phyloP scores from a whole-genome alignment of 1,140 invertebrate species.

The Archivesica marissinica region DNA sequence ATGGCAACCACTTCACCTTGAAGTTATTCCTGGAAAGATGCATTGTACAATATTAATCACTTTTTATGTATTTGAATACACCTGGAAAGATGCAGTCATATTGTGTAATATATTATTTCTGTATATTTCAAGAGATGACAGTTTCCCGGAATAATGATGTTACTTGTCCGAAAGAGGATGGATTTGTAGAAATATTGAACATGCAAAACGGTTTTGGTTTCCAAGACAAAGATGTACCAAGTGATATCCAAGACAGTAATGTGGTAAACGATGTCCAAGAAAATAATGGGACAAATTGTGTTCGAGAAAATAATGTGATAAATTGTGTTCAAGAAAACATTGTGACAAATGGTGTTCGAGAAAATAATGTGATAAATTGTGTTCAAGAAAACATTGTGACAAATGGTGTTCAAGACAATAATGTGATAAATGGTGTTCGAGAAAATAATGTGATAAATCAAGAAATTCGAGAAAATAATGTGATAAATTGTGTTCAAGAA shows the following conservation, averaged over 20 bases:
- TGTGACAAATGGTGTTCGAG: not conserved
- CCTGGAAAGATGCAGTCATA: too few species aligned
- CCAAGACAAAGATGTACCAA: not conserved
- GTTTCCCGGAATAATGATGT: too few species aligned
- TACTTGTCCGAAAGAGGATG: too few species aligned
- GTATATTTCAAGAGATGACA: too few species aligned
- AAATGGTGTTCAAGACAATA: not conserved
- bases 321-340: too few species aligned
- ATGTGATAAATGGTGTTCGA: not conserved
- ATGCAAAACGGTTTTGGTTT: too few species aligned
- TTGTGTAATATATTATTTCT: too few species aligned
- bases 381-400: not conserved
- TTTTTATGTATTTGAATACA: too few species aligned
- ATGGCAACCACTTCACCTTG: too few species aligned
- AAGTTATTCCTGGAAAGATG: too few species aligned
- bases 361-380: not conserved
- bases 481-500: not conserved
- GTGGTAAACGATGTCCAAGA: not conserved
- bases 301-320: not conserved
- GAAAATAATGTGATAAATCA: not conserved
- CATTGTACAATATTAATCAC: too few species aligned
- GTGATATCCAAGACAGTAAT: not conserved
- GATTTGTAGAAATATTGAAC: too few species aligned
- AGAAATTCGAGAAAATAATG: not conserved
- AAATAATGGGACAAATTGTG: not conserved